phyloP scores from a whole-genome alignment of 2,113 vertebrate species.

The Pongo pygmaeus region DNA sequence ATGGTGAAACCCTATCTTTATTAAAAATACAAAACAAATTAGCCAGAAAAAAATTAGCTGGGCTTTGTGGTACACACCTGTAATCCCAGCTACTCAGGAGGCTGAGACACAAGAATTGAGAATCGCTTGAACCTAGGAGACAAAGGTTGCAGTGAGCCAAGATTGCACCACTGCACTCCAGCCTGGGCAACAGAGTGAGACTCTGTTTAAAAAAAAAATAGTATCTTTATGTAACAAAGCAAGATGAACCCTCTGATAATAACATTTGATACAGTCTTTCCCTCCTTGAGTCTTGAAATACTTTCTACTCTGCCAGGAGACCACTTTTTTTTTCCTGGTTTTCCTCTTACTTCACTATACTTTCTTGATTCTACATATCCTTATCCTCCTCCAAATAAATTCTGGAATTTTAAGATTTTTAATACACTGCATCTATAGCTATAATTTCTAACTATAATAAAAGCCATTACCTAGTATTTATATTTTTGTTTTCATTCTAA shows the following conservation, averaged over 20 bases:
- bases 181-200: too few species aligned
- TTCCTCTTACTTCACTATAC: neutral
- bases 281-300: neutral
- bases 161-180: too few species aligned
- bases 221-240: neutral
- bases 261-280: neutral
- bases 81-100: too few species aligned
- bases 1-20: too few species aligned
- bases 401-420: neutral
- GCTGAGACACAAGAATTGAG: too few species aligned
- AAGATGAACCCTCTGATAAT: neutral
- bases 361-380: neutral
- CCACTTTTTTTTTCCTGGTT: neutral
- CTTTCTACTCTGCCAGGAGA: neutral
- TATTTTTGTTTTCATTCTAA: neutral
- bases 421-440: neutral
- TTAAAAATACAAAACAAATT: too few species aligned
- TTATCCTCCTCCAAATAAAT: neutral
- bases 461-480: neutral
- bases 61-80: too few species aligned
- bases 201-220: too few species aligned
- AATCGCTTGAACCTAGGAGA: too few species aligned
- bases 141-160: too few species aligned
- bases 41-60: too few species aligned
- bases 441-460: neutral